A percentile compares a stretch with the other conserved stretches of the same genome.
phyloP scores from a whole-genome alignment of 2,113 vertebrate genomes.

The Gyps fulvus region DNA sequence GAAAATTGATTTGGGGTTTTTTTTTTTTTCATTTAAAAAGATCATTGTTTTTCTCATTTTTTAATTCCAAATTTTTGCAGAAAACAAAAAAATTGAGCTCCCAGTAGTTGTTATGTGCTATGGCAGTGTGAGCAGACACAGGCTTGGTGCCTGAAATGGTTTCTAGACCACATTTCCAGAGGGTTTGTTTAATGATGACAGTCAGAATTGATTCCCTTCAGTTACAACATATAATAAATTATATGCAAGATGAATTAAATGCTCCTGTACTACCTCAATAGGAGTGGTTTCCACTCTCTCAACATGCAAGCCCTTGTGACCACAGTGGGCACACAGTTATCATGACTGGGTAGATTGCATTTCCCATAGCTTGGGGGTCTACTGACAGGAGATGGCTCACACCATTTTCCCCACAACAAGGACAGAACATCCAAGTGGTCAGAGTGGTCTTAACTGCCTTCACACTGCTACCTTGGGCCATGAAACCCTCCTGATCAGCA shows the following conservation, averaged over 20 bases:
- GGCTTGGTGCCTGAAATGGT: neutral
- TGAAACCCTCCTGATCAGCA: neutral
- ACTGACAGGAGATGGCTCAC: neutral
- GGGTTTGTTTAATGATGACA: neutral
- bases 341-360: neutral
- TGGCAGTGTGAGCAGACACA: neutral
- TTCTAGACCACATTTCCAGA: neutral
- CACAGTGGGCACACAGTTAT: neutral
- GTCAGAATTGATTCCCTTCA: neutral
- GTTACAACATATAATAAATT: neutral
- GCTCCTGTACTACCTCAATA: neutral
- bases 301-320: neutral
- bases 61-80: neutral
- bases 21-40: neutral
- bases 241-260: neutral
- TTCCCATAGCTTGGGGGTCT: neutral
- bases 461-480: too few relatives aligned
- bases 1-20: neutral
- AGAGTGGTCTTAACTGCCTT: neutral
- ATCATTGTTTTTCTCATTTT: neutral
- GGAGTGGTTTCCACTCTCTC: neutral
- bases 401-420: fast-evolving
- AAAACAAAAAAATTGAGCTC: neutral
- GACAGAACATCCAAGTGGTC: neutral
- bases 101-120: neutral